These are phyloP conservation scores for Ctenoplectra terminalis DNA, from an alignment of 1,140 invertebrate genomes.

Conservation along the genomic window DNA sequence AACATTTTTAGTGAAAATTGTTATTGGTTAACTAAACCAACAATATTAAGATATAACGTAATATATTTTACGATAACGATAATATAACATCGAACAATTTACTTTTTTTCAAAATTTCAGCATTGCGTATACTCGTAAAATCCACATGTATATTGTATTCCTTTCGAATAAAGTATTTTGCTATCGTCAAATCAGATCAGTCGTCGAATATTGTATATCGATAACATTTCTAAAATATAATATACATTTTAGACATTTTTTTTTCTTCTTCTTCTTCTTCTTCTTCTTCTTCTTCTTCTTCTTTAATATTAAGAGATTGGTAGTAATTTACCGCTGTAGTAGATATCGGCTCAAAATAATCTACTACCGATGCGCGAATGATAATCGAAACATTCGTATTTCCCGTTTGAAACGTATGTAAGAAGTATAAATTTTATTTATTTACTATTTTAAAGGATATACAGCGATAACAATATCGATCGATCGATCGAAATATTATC, in stretches of 20 bases:
- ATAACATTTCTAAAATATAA: not conserved
- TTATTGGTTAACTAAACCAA: too few species aligned
- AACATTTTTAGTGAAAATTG: not conserved
- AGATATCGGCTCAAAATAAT: not conserved
- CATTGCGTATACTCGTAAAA: not conserved
- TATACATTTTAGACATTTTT: too few species aligned
- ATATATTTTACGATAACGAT: not conserved
- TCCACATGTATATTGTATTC: not conserved
- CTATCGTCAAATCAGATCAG: not conserved
- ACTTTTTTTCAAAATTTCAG: not conserved
- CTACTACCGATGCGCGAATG: not conserved
- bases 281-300: too few species aligned
- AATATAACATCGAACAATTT: not conserved
- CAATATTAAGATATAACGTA: not conserved
- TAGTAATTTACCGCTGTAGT: not conserved
- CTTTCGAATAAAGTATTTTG: not conserved
- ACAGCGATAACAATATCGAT: conserved; percentile 95
- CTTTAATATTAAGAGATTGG: not conserved
- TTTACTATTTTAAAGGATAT: conserved; percentile 87
- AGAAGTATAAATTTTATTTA: too few species aligned
- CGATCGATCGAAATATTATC: conserved; percentile 88
- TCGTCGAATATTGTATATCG: not conserved
- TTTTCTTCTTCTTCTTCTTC: too few species aligned
- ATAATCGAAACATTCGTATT: not conserved
- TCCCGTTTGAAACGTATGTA: not conserved